Evolutionary conservation across 2,113 vertebrate species (phyloP).

Genomic region (Cranoglanis bouderius): DNA sequence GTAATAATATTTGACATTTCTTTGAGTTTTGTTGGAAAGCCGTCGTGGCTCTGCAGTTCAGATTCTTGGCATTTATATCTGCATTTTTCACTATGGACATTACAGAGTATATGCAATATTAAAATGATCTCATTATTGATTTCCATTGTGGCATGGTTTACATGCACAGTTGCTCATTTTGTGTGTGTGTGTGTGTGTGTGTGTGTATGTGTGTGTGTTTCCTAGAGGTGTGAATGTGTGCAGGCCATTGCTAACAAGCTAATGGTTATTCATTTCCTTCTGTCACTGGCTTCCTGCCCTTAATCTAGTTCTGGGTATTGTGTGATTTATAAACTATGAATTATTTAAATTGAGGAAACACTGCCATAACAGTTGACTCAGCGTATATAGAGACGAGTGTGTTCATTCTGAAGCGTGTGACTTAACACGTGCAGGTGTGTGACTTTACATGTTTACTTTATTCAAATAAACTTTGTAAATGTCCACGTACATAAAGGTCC

Average conservation of each 20-base stretch:
- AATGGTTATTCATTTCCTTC: slow-evolving; percentile 23
- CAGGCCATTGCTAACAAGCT: slow-evolving; percentile 17
- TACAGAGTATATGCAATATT: not conserved
- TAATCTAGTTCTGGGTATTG: not conserved
- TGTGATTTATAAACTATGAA: slow-evolving; percentile 19
- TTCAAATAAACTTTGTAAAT: too few species aligned
- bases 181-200: slow-evolving; percentile 17
- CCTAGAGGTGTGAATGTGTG: not conserved
- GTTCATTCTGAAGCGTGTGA: not conserved
- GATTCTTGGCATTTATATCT: not conserved
- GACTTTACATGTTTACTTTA: not conserved
- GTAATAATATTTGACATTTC: not conserved
- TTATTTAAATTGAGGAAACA: not conserved
- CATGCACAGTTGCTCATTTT: slow-evolving; percentile 24
- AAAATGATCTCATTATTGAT: slow-evolving; percentile 1
- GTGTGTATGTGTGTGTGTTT: not conserved
- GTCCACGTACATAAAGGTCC: not conserved
- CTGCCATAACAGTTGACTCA: not conserved
- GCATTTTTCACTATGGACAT: not conserved
- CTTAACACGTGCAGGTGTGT: not conserved
- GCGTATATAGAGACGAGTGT: not conserved
- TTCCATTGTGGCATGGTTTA: not conserved
- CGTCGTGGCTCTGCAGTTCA: not conserved
- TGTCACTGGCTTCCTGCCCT: slow-evolving; percentile 17
- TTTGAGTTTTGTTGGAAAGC: not conserved